These are phyloP conservation scores for Chrysopilus asiliformis DNA, from an alignment of 2,888 invertebrate species.

Conservation along the genomic window DNA sequence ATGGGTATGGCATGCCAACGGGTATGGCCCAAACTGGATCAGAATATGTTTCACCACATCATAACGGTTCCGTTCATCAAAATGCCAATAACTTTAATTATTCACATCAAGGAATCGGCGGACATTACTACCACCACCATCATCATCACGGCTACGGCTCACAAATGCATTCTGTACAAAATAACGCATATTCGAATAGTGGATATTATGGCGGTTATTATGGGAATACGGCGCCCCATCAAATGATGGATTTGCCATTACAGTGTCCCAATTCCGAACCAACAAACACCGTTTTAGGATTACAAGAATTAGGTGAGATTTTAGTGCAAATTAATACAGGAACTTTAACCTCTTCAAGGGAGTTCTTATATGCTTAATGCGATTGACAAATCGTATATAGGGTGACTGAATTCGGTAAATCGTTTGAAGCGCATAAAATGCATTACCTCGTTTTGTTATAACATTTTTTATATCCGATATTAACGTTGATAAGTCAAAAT, in stretches of 20 bases:
- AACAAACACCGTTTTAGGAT: constrained; percentile 33
- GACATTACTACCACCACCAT: constrained; percentile 28
- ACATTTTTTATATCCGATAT: too few species aligned
- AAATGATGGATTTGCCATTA: constrained; percentile 35
- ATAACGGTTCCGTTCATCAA: constrained; percentile 49
- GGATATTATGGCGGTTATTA: constrained; percentile 32
- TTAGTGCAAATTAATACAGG: too few species aligned
- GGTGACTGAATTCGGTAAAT: too few species aligned
- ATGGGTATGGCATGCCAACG: constrained; percentile 48
- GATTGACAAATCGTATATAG: too few species aligned
- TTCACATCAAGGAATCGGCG: constrained; percentile 43
- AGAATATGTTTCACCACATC: constrained; percentile 44
- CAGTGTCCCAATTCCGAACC: constrained; percentile 34
- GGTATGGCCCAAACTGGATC: constrained; percentile 41
- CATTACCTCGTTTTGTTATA: too few species aligned
- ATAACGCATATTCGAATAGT: constrained; percentile 21
- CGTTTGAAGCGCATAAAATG: too few species aligned
- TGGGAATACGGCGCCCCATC: constrained; percentile 32
- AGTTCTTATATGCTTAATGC: too few species aligned
- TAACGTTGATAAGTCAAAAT: too few species aligned
- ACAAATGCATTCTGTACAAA: constrained; percentile 21
- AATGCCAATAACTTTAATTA: constrained; percentile 32
- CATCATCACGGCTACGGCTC: constrained; percentile 27
- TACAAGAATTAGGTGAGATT: constrained; percentile 34
- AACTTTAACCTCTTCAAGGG: too few species aligned